phyloP scores from a whole-genome alignment of 2,797 vertebrate species.

The Epinephelus awoara region DNA sequence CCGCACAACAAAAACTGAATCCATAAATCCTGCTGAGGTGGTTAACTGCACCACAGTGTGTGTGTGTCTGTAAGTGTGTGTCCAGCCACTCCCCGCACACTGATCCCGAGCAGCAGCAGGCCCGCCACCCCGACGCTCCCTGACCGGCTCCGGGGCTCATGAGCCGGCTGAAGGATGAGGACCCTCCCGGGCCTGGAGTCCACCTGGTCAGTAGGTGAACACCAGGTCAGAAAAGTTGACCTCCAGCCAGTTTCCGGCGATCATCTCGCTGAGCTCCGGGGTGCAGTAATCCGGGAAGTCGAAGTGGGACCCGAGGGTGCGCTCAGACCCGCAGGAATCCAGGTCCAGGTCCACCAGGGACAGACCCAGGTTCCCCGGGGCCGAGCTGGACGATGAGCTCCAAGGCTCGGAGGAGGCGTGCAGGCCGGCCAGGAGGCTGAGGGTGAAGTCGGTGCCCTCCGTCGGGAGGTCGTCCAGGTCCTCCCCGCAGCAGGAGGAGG shows the following conservation, averaged over 20 bases:
- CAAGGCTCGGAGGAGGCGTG: conserved; percentile 83
- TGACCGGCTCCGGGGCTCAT: conserved; percentile 19
- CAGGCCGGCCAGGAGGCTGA: conserved; percentile 90
- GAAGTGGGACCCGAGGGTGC: conserved; percentile 94
- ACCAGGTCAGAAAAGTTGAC: conserved; percentile 96
- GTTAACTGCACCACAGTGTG: conserved; percentile 71
- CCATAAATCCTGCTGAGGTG: conserved; percentile 90
- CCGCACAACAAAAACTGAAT: conserved; percentile 68
- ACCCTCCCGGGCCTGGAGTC: too few species aligned
- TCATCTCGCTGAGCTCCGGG: conserved; percentile 97
- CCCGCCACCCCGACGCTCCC: conserved; percentile 9
- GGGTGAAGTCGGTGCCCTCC: conserved; percentile 52
- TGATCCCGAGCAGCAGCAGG: conserved; percentile 2
- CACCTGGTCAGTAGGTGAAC: conserved; percentile 89
- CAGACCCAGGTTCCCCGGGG: conserved; percentile 89
- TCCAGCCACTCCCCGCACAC: background rate
- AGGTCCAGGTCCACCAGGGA: conserved; percentile 95
- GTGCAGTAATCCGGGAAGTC: conserved; percentile 98
- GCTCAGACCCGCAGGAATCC: conserved; percentile 91
- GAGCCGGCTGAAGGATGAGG: background rate
- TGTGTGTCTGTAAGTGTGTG: too few species aligned
- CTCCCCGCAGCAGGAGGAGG: conserved; percentile 89
- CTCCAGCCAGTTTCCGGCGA: conserved; percentile 96
- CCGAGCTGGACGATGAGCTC: conserved; percentile 66
- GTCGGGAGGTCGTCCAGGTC: conserved; percentile 93